A percentile compares a stretch with the other conserved stretches of the same genome.
phyloP scores from a whole-genome alignment of 2,888 invertebrate species.

The Norana najaformis region DNA sequence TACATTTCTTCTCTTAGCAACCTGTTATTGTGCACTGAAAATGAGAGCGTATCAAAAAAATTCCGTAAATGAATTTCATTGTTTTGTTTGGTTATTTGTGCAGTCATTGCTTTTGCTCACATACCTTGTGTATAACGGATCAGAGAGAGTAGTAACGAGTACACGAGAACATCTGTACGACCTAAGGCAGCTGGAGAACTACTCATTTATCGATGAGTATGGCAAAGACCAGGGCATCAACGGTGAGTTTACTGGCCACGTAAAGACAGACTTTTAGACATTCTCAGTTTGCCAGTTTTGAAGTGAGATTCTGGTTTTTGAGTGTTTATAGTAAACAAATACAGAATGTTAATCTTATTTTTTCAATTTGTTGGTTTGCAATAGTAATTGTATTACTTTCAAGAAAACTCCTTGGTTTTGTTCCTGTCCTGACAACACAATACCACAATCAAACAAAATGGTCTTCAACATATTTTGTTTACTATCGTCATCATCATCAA shows the following conservation, averaged over 20 bases:
- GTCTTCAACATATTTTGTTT: too few relatives aligned
- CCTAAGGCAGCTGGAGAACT: conserved; percentile 90
- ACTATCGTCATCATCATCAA: too few relatives aligned
- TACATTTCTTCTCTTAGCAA: neutral
- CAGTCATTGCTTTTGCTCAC: conserved; percentile 89
- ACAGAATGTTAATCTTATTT: neutral
- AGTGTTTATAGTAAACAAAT: neutral
- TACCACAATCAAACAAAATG: too few relatives aligned
- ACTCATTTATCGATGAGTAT: conserved; percentile 87
- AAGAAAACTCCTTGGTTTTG: too few relatives aligned
- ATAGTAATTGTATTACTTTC: too few relatives aligned
- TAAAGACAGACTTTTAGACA: neutral
- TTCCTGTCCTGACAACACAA: too few relatives aligned
- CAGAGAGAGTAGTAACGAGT: conserved; percentile 95
- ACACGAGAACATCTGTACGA: conserved; percentile 97
- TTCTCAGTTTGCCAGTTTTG: neutral
- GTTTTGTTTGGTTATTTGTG: neutral
- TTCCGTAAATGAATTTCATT: neutral
- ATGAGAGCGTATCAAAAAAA: neutral
- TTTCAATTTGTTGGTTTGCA: too few relatives aligned
- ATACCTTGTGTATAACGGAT: conserved; percentile 89
- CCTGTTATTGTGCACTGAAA: neutral
- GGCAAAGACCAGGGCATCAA: conserved; percentile 83
- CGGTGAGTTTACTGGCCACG: conserved; percentile 56
- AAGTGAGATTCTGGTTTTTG: neutral